Percentiles rank a stretch among this genome's conserved stretches.
Conservation (phyloP, 37 sponge, comb jelly and placozoan species). For the Theonella swinhoei region DNA sequence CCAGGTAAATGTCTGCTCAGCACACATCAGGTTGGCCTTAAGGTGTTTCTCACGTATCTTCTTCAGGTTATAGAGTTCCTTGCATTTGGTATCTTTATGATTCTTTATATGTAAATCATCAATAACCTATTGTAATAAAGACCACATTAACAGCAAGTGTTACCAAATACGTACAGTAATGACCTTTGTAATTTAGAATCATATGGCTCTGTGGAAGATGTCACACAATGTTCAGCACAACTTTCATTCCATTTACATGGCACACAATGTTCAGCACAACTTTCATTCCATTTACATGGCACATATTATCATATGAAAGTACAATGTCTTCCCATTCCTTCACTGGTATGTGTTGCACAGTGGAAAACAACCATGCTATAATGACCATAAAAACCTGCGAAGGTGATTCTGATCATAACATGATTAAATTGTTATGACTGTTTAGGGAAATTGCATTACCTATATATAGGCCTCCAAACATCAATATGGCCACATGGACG, state of each 20-base stretch:
- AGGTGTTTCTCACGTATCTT: neutral
- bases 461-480: neutral
- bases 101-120: neutral
- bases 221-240: too few relatives aligned
- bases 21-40: neutral
- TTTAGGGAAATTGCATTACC: neutral
- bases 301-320: neutral
- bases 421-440: neutral
- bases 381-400: neutral
- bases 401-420: neutral
- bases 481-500: neutral
- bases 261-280: too few relatives aligned
- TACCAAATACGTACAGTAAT: too few relatives aligned
- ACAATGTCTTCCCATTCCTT: neutral
- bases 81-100: neutral
- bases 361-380: neutral
- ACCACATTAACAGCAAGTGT: too few relatives aligned
- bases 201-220: too few relatives aligned
- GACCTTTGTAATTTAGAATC: too few relatives aligned
- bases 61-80: neutral
- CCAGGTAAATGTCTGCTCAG: slow-evolving; percentile 15
- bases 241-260: neutral
- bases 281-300: neutral
- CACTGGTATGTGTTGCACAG: neutral
- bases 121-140: neutral